Conservation (phyloP, 1,140 invertebrate species). For the Asbolus verrucosus region DNA sequence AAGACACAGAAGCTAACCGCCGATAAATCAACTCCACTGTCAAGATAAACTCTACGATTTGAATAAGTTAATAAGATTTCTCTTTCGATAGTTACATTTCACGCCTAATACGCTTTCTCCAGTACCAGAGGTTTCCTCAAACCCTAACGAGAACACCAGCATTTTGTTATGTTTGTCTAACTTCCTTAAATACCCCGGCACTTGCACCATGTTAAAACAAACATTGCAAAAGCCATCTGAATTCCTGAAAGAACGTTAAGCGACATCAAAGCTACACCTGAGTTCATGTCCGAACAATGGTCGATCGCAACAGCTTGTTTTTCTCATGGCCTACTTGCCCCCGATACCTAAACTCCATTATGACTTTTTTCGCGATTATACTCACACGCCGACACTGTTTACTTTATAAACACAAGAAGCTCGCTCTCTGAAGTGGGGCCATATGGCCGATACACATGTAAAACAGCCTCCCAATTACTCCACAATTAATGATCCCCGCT, state of each 20-base stretch:
- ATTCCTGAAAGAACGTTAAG: background rate
- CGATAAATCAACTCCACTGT: constrained; percentile 6
- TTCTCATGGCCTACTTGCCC: constrained; percentile 40
- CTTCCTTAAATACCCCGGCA: constrained; percentile 3
- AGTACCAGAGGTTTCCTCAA: constrained; percentile 10
- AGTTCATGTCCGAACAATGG: constrained; percentile 40
- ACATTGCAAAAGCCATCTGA: background rate
- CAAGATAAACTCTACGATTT: constrained; percentile 24
- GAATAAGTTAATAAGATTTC: constrained; percentile 35
- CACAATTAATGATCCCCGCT: background rate
- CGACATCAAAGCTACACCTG: background rate
- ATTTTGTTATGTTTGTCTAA: too few species aligned
- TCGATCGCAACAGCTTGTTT: constrained; percentile 20
- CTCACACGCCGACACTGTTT: constrained; percentile 6
- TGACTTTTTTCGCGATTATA: constrained; percentile 12
- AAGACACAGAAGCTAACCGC: background rate
- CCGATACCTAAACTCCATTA: constrained; percentile 7
- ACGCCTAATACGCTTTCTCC: constrained; percentile 36
- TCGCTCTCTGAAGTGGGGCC: constrained; percentile 30
- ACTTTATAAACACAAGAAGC: constrained; percentile 12
- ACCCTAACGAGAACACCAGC: constrained; percentile 6
- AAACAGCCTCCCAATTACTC: constrained; percentile 2
- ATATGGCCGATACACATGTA: constrained; percentile 36
- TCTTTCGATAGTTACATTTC: constrained; percentile 11
- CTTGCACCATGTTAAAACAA: background rate